Conservation (phyloP, 2,888 invertebrate genomes). For the Masnerella sp. region DNA sequence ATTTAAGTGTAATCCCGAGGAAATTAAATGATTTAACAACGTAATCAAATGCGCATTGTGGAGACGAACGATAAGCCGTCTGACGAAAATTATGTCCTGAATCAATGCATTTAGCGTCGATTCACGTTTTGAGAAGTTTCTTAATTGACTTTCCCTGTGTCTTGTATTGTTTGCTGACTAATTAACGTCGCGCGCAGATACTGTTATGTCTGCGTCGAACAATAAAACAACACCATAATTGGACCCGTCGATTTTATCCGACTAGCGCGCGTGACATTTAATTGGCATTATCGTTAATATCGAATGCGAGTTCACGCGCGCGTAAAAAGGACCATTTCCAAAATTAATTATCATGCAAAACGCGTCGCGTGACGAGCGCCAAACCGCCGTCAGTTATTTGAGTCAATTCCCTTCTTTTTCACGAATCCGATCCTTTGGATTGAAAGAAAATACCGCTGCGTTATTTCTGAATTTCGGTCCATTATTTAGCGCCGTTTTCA, state of each 20-base stretch:
- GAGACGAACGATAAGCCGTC: constrained; percentile 4
- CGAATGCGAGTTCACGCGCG: constrained; percentile 22
- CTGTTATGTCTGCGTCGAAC: constrained; percentile 41
- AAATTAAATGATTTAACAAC: too few species aligned
- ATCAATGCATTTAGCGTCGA: constrained; percentile 30
- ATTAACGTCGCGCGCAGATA: constrained; percentile 52
- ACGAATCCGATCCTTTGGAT: constrained; percentile 69
- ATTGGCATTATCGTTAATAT: constrained; percentile 53
- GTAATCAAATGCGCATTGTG: constrained; percentile 11
- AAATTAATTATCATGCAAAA: constrained; percentile 12
- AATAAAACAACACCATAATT: constrained; percentile 53
- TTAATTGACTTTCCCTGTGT: constrained; percentile 44
- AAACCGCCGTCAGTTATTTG: too few species aligned
- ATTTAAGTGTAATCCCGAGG: too few species aligned
- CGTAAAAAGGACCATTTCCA: constrained; percentile 15
- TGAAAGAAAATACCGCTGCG: constrained; percentile 74
- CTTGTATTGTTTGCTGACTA: constrained; percentile 49
- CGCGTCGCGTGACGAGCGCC: constrained; percentile 8
- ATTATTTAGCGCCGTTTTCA: constrained; percentile 52
- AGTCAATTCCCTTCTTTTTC: constrained; percentile 55
- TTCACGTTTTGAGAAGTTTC: constrained; percentile 32
- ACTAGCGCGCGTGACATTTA: constrained; percentile 45
- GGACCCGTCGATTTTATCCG: constrained; percentile 47
- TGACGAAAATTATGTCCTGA: constrained; percentile 5
- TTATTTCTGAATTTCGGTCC: constrained; percentile 66